Evolutionary conservation across 2,888 invertebrate species (phyloP), one percentile per base, ranked within the genome.

Genomic region (Pseudoips prasinana): DNA sequence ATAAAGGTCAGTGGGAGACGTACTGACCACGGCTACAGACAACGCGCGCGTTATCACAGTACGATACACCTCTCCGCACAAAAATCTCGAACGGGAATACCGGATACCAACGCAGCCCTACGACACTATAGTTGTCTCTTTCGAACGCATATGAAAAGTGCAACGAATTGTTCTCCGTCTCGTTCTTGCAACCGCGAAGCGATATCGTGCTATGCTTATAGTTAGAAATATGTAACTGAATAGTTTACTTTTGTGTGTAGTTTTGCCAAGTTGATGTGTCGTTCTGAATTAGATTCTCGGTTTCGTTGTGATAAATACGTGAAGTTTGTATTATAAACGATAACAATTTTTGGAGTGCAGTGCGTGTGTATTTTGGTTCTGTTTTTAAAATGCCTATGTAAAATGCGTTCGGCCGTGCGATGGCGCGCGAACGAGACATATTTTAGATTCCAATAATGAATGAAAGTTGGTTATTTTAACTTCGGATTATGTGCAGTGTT

Each of bases 31-130:
- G 22, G 25, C 35, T 42, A 20, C 43, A 43, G 39, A 42, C 59
- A 25, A 43, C 29, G 40, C 49, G n/a, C 57, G 48, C 51, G 53
- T 56, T 55, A 54, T 58, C 58, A 57, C 64, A n/a, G n/a, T 32
- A 56, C 52, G 57, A 54, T 64, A 63, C 65, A 76, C 75, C 70
- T 72, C 71, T 68, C 61, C 48, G 64, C 60, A 72, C 68, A 73
- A 73, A 57, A 75, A 76, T 76, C 78, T 73, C 65, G 59, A 79
- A 81, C 80, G 74, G 81, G 80, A 81, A 84, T 82, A 78, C 84
- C 84, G 80, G 84, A 84, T 78, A 76, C 71, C 45, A 31, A 56
- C 45, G 52, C 52, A 48, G 57, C 57, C 48, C 30, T 31, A 53
- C 51, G 52, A 57, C 70, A 62, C 55, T 64, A 65, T 38, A 37